These are phyloP conservation scores for Cephalopterus ornatus DNA, from an alignment of 2,113 vertebrate genomes.

Conservation along the genomic window DNA sequence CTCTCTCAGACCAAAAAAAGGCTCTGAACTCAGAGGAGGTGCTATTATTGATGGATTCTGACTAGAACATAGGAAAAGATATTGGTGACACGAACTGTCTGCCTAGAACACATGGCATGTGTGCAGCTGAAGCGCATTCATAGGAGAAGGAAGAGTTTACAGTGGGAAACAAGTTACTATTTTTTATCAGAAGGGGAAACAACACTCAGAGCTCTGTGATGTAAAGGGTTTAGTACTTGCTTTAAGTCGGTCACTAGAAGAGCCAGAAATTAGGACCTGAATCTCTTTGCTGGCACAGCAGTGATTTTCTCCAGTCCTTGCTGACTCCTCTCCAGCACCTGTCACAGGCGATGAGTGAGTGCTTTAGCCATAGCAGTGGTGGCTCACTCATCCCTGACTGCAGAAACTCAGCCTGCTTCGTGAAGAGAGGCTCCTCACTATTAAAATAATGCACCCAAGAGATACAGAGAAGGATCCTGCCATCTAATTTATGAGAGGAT, in stretches of 20 bases:
- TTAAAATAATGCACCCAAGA: neutral
- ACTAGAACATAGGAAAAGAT: neutral
- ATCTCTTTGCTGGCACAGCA: neutral
- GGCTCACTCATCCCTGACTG: neutral
- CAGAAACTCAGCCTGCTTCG: fast-evolving
- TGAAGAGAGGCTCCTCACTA: neutral
- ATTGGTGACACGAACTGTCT: neutral
- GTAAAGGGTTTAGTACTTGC: neutral
- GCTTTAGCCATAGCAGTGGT: neutral
- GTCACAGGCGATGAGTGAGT: neutral
- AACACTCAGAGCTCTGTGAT: neutral
- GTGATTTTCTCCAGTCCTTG: neutral
- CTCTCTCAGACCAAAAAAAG: neutral
- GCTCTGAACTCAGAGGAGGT: neutral
- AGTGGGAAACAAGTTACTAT: neutral
- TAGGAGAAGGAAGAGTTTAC: neutral
- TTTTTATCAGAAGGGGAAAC: neutral
- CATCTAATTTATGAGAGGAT: neutral
- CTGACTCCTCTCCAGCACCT: neutral
- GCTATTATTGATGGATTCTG: neutral
- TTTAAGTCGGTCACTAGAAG: neutral
- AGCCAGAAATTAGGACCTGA: neutral
- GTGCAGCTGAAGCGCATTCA: neutral
- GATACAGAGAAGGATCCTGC: neutral
- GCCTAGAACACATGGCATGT: neutral